Conservation (phyloP, 2,797 vertebrate species). For the Spheniscus humboldti region DNA sequence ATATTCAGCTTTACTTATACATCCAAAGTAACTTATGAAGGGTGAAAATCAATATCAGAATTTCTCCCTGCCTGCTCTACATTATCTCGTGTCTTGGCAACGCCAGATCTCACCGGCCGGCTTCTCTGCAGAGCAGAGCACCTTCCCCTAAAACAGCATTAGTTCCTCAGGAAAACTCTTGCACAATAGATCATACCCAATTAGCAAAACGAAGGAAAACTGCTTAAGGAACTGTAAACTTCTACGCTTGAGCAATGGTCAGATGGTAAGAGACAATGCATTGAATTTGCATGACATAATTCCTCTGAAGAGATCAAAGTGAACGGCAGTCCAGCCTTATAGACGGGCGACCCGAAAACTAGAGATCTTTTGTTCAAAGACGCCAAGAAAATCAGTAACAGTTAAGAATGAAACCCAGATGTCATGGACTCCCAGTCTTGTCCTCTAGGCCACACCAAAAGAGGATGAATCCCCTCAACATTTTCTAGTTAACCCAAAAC, state of each 20-base stretch:
- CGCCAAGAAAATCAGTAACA: background rate
- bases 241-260: background rate
- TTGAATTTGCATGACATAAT: background rate
- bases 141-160: background rate
- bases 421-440: no score
- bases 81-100: background rate
- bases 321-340: background rate
- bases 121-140: background rate
- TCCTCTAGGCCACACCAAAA: background rate
- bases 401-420: background rate
- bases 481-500: background rate
- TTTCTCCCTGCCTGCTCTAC: background rate
- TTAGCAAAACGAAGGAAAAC: background rate
- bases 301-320: background rate
- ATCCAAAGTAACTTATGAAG: background rate
- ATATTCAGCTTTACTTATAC: background rate
- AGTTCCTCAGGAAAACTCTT: background rate
- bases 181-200: background rate
- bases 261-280: background rate
- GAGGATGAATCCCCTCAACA: background rate
- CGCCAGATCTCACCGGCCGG: background rate
- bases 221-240: background rate
- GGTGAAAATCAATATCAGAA: conserved; percentile 16
- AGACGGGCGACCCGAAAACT: background rate
- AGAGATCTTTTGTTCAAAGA: background rate